Evolutionary conservation across 2,888 invertebrate species (phyloP), one percentile per base, ranked within the genome.

Genomic region (Trichacis sp.): DNA sequence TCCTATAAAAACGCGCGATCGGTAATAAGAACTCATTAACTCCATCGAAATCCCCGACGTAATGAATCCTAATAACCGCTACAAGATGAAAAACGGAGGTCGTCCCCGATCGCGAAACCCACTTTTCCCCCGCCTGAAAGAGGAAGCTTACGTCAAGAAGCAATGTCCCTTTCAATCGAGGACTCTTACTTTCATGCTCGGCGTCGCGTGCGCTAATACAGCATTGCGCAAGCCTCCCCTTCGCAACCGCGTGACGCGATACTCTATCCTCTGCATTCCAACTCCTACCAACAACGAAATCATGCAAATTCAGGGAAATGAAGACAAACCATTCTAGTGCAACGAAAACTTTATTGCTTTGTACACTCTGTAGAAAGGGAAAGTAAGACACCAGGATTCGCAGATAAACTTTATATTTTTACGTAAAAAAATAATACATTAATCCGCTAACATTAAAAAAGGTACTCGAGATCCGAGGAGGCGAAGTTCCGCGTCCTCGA

Each of bases 381-480:
- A 33, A n/a, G 33, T 33, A 2, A 6, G n/a, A 33, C 24, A n/a
- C 2, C 33, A n/a, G 9, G 2, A n/a, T 33, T n/a, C 33, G 9
- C 33, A n/a, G 33, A 33, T 33, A 33, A 33, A 11, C 33, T 6
- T 33, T 33, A 33, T 33, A 33, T 33, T 33, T 33, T 33, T 33
- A 33, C 33, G n/a, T 33, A 33, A 3, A 33, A 33, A 33, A 33
- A 33, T 24, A 24, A 24, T 33, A 33, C 33, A 33, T 33, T 33
- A 11, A 33, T 33, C n/a, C 11, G 33, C 33, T 33, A 33, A 3
- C 33, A n/a, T 33, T 33, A 33, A n/a, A n/a, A 33, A 86, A n/a
- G 92, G 92, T 8, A 88, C 86, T 43, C 33, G 33, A 33, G 33
- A 33, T 33, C 33, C 33, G 33, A 33, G 33, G 33, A 2, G 33